Evolutionary conservation across 2,888 invertebrate species (phyloP), one percentile per base, ranked within the genome.

Genomic region (Cetonia aurata): DNA sequence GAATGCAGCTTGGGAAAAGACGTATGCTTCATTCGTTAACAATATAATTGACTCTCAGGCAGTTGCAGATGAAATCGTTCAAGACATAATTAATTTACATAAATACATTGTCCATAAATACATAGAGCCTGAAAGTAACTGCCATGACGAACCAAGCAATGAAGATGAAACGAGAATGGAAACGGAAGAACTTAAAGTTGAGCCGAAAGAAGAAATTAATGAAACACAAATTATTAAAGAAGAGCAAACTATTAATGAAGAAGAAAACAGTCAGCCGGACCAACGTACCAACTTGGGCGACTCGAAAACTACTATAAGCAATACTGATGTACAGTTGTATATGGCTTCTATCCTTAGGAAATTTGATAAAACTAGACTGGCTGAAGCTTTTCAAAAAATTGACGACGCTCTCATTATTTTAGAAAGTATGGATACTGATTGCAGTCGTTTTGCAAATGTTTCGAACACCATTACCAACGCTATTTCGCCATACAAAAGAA

Each of bases 341-440:
- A 3, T 25, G 25, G 4, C 4, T 25, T 4, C 25, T 25, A 4
- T 25, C 4, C 25, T 3, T 25, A 25, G 25, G n/a, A n/a, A n/a
- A 25, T 25, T 25, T 25, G 25, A 25, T 25, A 46, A 12, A 15
- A 46, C 13, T 15, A 46, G 15, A 46, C 6, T 46, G 46, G 10
- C 46, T 6, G 46, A 46, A 46, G 46, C 46, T 13, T 46, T 46
- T 12, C 46, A 46, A 13, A 46, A 46, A 12, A 46, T 46, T 15
- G 46, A 46, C 2, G 46, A 46, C 10, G 46, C 46, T 12, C 15
- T 46, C 13, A 46, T 15, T 15, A n/a, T 46, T 46, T 46, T 46
- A 6, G 46, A 46, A 46, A 46, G 46, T 46, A 46, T 46, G 46
- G 46, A 46, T 46, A 9, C 46, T n/a, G 15, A 46, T 46, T 46